Conservation (phyloP, 1,140 invertebrate genomes). For the Heliconius himera region DNA sequence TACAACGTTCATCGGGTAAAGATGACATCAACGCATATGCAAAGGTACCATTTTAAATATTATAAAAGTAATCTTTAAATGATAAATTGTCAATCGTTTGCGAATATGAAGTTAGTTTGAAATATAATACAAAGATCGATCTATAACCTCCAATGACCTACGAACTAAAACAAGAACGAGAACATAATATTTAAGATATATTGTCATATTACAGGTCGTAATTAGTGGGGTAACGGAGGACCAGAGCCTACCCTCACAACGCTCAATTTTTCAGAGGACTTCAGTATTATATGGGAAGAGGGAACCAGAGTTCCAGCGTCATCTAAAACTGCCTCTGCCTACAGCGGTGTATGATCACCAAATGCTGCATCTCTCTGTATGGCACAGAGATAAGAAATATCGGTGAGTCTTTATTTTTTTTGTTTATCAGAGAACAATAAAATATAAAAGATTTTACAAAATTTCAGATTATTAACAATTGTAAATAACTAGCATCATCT, state of each 20-base stretch:
- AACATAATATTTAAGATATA: not conserved
- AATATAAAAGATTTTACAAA: no score
- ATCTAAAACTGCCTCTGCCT: conserved; percentile 67
- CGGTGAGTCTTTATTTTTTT: conserved; percentile 52
- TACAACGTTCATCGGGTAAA: conserved; percentile 66
- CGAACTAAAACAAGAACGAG: no score
- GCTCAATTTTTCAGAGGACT: conserved; percentile 75
- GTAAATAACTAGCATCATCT: no score
- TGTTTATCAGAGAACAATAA: not conserved
- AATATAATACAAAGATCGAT: no score
- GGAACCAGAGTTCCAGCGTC: conserved; percentile 74
- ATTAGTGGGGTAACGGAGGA: conserved; percentile 67
- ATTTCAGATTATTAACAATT: no score
- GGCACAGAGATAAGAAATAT: conserved; percentile 77
- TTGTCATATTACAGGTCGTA: conserved; percentile 57
- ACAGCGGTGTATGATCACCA: conserved; percentile 69
- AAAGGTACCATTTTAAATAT: conserved; percentile 54
- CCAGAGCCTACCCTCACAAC: conserved; percentile 64
- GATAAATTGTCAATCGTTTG: no score
- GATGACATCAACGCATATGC: conserved; percentile 77
- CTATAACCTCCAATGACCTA: no score
- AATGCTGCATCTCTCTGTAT: conserved; percentile 71
- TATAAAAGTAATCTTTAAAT: no score
- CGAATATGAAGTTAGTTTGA: no score
- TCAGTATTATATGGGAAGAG: conserved; percentile 74